Base-by-base conservation (phyloP, 2,113 vertebrate genomes). In the Hassar affinis region DNA sequence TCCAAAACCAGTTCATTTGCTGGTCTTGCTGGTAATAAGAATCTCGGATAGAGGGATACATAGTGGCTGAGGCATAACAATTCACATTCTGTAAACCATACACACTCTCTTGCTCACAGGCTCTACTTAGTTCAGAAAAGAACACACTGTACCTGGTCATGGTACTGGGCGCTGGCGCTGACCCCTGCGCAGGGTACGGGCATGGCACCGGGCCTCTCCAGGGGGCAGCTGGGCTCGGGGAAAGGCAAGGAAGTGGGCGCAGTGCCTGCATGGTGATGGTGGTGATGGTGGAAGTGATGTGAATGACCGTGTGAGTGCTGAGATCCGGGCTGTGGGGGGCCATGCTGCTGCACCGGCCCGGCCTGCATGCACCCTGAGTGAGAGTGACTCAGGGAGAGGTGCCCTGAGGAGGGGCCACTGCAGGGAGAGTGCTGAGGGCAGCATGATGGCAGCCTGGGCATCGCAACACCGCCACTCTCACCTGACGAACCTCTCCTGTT, bases 341-440 rank as follows among this genome's bases (percentile, higher is more conserved):
- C 90, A 78, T 95, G 92, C 45, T 95, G 94, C 84, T 97, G 95
- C 45, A 17, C 93, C 89, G 94, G 84, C 33, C 95, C 94, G 42
- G 94, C 95, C 91, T 97, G 97, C 90, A 98, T 92, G 90, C 98
- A 99, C 90, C 95, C 95, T 51, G 96, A 89, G 72, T 97, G 97
- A 0, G 96, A 90, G 89, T 98, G 97, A 87, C 95, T 95, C 89
- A 98, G 86, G 0, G 94, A 89, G 79, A 97, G 94, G 87, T 96
- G 97, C 88, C 90, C 93, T 82, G 97, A 96, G 35, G 97, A 94
- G 30, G 96, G 94, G 83, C 96, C 96, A 87, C 96, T 94, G 75
- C 98, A 99, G 0, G 98, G 96, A 7, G 98, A 98, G 91, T 99
- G 98, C 91, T 99, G 97, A 68, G 97, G 97, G 90, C 98, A 99